Conservation (phyloP, 53 echinoderm and acorn worm species). For the Echinarachnius parma region DNA sequence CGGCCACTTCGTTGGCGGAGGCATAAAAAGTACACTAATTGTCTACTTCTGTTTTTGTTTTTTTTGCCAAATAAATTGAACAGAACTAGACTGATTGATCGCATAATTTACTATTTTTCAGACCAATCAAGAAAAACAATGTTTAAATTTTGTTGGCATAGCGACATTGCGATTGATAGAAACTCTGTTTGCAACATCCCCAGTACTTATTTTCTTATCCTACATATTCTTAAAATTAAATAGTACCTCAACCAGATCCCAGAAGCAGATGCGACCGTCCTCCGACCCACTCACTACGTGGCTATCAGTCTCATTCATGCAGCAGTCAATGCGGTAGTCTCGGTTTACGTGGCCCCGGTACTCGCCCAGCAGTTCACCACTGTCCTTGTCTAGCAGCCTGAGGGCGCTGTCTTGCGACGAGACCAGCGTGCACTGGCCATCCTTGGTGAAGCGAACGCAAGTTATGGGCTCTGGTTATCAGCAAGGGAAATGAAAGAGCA, state of each 20-base stretch:
- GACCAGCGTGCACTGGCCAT: constrained; percentile 90
- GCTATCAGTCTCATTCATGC: constrained; percentile 83
- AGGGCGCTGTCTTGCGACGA: constrained; percentile 83
- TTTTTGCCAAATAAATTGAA: no score
- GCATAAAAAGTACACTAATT: no score
- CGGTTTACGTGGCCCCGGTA: constrained; percentile 81
- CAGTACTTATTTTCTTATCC: no score
- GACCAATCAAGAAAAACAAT: no score
- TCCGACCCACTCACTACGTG: constrained; percentile 96
- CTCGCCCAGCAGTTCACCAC: constrained; percentile 88
- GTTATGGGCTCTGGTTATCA: constrained; percentile 74
- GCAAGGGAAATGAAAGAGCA: not conserved
- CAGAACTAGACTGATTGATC: no score
- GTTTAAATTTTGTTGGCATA: no score
- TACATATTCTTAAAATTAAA: no score
- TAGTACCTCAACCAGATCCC: constrained; percentile 98
- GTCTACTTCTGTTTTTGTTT: no score
- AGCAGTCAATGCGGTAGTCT: constrained; percentile 81
- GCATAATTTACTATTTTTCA: no score
- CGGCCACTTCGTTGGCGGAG: no score
- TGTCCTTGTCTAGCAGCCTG: constrained; percentile 86
- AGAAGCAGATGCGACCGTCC: constrained; percentile 92
- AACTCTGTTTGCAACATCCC: no score
- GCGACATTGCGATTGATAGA: no score
- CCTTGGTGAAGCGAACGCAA: constrained; percentile 88